Base-by-base conservation (phyloP, 2,888 invertebrate species). In the Eristalis arbustorum region DNA sequence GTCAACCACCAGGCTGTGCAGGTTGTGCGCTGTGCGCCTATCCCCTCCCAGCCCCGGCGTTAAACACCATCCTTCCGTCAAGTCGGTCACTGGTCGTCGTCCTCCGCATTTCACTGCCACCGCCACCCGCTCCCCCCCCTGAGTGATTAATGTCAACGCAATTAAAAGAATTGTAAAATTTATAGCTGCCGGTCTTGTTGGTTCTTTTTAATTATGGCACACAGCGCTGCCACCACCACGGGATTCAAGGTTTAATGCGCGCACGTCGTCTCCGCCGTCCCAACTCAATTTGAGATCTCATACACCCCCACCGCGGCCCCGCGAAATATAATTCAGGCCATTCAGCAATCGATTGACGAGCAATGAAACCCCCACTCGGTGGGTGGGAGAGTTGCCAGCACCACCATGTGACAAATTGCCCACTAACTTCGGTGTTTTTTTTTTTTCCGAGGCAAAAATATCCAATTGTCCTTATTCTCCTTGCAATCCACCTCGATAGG, bases 141-240 rank as follows among this genome's bases (percentile, higher is more conserved):
- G 75, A 78, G 82, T 87, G 87, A 83, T 87, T 82, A 82, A 82
- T 83, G 87, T 87, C 87, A 87, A 87, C 87, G 82, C 87, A 87
- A 87, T 87, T 87, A 83, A 79, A 87, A 75, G 82, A 82, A 87
- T 87, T 87, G 87, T 83, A 75, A 87, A 87, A 87, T 87, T 87
- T 82, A 87, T 83, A 71, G 72, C 87, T 71, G 64, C 73, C 31
- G 42, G 81, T 81, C 73, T 76, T 76, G 78, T 49, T 74, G 77
- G 42, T 23, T 64, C 74, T 78, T 87, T 81, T 82, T 87, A 87
- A 87, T 87, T 87, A 81, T 42, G 31, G 61, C 40, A 25, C 76
- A 74, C 59, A 28, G 59, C 25, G 25, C 68, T 4, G 10, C 14
- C 49, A 22, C 59, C 18, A 49, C n/a, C 18, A 10, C 37, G 67